These are phyloP conservation scores for Pelvicachromis taeniatus DNA, from an alignment of 2,113 vertebrate species.

Conservation along the genomic window DNA sequence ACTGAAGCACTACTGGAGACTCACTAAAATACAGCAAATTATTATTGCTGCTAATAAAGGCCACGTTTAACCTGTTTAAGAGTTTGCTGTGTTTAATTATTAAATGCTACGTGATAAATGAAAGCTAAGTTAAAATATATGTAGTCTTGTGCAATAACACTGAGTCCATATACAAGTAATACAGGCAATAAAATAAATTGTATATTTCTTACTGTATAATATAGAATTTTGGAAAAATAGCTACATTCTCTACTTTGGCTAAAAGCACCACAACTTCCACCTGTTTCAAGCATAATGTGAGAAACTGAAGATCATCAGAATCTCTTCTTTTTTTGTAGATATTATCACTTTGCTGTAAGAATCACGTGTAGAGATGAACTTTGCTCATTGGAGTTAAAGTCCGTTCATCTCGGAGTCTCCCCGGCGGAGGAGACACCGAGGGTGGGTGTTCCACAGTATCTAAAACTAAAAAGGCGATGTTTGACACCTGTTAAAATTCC, in stretches of 20 bases:
- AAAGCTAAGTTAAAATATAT: constrained; percentile 18
- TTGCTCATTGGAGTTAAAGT: background rate
- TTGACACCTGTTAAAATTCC: background rate
- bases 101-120: background rate
- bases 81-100: background rate
- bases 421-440: background rate
- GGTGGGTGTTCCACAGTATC: background rate
- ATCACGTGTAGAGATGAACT: background rate
- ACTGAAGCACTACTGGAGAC: background rate
- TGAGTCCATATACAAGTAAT: constrained; percentile 33
- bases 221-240: constrained; percentile 6
- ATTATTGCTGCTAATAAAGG: background rate
- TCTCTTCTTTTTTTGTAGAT: background rate
- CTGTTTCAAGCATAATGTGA: constrained; percentile 36
- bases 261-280: constrained; percentile 44
- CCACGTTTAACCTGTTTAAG: background rate
- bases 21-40: background rate
- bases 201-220: background rate
- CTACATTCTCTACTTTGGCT: constrained; percentile 23
- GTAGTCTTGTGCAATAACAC: constrained; percentile 24
- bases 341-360: background rate
- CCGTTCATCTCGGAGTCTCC: background rate
- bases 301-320: background rate
- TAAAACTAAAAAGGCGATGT: background rate
- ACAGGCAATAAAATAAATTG: constrained; percentile 10